Evolutionary conservation across 1,140 invertebrate genomes (phyloP).

Genomic region (Notospermus geniculatus): DNA sequence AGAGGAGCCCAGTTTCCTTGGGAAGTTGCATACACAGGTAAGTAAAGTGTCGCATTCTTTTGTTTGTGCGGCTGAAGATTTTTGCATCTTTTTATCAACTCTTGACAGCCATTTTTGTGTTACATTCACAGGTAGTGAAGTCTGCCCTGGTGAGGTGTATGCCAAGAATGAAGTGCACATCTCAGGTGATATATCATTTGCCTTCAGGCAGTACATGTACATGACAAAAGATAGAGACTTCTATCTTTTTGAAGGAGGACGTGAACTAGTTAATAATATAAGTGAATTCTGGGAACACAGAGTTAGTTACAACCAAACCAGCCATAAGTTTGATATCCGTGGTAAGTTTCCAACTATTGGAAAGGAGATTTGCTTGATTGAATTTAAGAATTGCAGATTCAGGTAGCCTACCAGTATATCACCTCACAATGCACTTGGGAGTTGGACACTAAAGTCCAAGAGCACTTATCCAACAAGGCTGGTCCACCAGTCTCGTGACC

Average conservation of each 20-base stretch:
- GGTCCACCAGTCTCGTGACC: too few relatives aligned
- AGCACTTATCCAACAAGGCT: too few relatives aligned
- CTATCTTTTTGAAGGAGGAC: conserved; percentile 22
- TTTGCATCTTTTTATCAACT: background rate
- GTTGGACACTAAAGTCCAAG: too few relatives aligned
- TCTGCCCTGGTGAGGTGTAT: conserved; percentile 28
- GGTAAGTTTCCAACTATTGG: conserved; percentile 22
- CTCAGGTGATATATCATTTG: conserved; percentile 56
- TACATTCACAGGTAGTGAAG: conserved; percentile 35
- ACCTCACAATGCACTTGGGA: too few relatives aligned
- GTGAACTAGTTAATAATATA: conserved; percentile 43
- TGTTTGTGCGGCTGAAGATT: too few relatives aligned
- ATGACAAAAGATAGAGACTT: conserved; percentile 39
- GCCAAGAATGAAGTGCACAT: conserved; percentile 53
- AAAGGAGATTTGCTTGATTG: background rate
- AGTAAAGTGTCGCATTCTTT: background rate
- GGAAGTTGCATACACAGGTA: conserved; percentile 57
- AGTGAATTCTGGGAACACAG: conserved; percentile 54
- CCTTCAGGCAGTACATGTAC: conserved; percentile 53
- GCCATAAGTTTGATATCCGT: conserved; percentile 33
- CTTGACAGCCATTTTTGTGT: too few relatives aligned
- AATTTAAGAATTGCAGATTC: too few relatives aligned
- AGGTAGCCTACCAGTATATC: too few relatives aligned
- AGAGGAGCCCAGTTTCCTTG: conserved; percentile 55
- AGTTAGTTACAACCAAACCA: conserved; percentile 23